Evolutionary conservation across 2,888 invertebrate genomes (phyloP).

Genomic region (Exocentrus adspersus): DNA sequence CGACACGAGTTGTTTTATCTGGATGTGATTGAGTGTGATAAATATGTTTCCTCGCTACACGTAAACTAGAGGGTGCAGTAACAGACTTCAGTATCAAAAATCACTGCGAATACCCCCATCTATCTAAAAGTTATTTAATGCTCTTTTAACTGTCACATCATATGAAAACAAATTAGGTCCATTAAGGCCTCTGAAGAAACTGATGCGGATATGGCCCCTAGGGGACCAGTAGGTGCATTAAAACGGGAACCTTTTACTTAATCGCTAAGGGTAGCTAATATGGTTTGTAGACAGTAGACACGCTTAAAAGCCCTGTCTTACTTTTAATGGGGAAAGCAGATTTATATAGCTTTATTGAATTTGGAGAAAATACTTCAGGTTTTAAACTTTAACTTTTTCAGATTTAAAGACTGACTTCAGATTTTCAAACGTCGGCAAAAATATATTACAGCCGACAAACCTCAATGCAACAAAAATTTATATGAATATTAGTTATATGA

Average conservation of each 20-base stretch:
- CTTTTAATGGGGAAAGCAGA: background rate
- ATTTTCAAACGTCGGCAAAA: too few relatives aligned
- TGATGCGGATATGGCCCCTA: slow-evolving; percentile 9
- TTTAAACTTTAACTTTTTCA: too few relatives aligned
- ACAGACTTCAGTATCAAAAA: background rate
- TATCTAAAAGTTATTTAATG: slow-evolving; percentile 15
- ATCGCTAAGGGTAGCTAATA: slow-evolving; percentile 14
- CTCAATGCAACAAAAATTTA: too few relatives aligned
- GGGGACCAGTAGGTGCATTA: slow-evolving; percentile 16
- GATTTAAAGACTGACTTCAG: too few relatives aligned
- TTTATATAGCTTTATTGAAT: too few relatives aligned
- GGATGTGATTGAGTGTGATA: slow-evolving; percentile 6
- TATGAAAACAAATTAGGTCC: slow-evolving; percentile 28
- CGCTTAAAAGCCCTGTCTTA: background rate
- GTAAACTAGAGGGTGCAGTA: background rate
- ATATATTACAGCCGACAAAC: too few relatives aligned
- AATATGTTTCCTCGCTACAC: slow-evolving; percentile 11
- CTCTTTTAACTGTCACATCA: slow-evolving; percentile 16
- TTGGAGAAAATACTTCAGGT: background rate
- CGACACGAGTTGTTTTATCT: background rate
- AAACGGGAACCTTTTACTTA: background rate
- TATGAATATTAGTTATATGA: too few relatives aligned
- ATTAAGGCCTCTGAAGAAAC: slow-evolving; percentile 25
- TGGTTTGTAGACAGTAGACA: too few relatives aligned
- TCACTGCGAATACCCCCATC: slow-evolving; percentile 5